Evolutionary conservation across 2,888 invertebrate genomes (phyloP), one percentile per base, ranked within the genome.

Genomic region (Mystacides longicornis): DNA sequence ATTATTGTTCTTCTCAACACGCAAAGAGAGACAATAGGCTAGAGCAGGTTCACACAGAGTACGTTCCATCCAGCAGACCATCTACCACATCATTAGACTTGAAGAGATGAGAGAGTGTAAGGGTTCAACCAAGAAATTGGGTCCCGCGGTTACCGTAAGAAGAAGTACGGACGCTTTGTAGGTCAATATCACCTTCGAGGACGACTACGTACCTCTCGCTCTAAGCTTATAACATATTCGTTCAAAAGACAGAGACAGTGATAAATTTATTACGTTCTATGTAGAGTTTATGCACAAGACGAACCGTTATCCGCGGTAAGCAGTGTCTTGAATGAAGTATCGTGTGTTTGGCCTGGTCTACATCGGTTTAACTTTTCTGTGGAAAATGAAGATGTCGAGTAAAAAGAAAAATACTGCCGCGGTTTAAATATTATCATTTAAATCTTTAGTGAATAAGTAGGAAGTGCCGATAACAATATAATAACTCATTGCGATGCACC

Each of bases 91-190:
- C 47, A 47, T 47, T 47, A 27, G 46, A 52, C 52, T 46, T 14
- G 46, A 23, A n/a, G 48, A n/a, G 23, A 11, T 9, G 23, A 22
- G 31, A 37, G 53, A 53, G 53, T 47, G 48, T 47, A 56, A 56
- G 55, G 47, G 51, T 49, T 49, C 51, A 49, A 53, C 54, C 52
- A 59, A 51, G 73, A 73, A 77, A 76, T 75, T 75, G 75, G 77
- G 75, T 77, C 74, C 71, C 73, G 71, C 69, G 57, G 66, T 74
- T 74, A 74, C 71, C 71, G 70, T 72, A 74, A 79, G 78, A 78
- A 78, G 78, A 78, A 80, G 78, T 77, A 71, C 75, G 73, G 71
- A 68, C 70, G 64, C 68, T 71, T 74, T 76, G 75, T 77, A 75
- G 77, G 77, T 77, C 77, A 77, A 71, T 76, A 76, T 75, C 75